Conservation (phyloP, 2,113 vertebrate genomes). For the Myocastor coypus region DNA sequence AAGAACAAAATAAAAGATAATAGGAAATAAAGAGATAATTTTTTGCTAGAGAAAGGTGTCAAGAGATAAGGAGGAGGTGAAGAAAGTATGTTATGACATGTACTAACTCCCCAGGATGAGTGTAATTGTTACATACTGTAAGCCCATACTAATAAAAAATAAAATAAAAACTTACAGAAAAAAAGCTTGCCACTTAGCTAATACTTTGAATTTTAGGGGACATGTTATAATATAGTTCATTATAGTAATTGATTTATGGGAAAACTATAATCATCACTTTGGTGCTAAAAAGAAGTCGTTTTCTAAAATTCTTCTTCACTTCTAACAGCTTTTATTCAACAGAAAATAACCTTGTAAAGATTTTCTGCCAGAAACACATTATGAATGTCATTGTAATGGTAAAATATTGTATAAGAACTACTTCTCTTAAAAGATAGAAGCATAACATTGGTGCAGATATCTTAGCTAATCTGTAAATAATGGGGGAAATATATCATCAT, state of each 20-base stretch:
- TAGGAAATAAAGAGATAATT: background rate
- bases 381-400: background rate
- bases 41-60: background rate
- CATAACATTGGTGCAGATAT: background rate
- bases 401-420: conserved; percentile 20
- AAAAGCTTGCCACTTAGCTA: background rate
- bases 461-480: background rate
- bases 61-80: background rate
- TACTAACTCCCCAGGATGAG: background rate
- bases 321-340: background rate
- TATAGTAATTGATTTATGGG: background rate
- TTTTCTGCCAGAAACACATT: background rate
- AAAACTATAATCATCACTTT: conserved; percentile 13
- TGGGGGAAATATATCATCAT: background rate
- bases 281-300: background rate
- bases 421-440: conserved; percentile 3
- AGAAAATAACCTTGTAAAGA: conserved; percentile 39
- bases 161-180: background rate
- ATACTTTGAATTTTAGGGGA: background rate
- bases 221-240: background rate
- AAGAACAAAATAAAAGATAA: background rate
- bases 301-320: conserved; percentile 12
- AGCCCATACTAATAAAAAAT: background rate
- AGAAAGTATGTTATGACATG: background rate
- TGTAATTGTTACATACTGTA: background rate